A percentile compares a stretch with the other conserved stretches of the same genome.
Conservation (phyloP, 2,113 vertebrate genomes). For the Mellivora capensis region DNA sequence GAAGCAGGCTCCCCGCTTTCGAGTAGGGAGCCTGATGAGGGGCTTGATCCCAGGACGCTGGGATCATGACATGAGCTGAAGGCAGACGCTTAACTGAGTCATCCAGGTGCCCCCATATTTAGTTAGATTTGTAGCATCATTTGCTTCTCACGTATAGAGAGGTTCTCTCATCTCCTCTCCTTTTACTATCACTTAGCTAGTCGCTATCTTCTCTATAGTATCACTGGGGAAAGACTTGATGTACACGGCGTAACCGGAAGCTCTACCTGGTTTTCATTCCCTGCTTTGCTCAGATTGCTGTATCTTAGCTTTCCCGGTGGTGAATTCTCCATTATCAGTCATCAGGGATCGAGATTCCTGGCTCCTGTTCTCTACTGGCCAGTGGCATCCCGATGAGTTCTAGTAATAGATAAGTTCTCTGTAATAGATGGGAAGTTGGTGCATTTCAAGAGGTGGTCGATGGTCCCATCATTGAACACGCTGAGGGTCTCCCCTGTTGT, state of each 20-base stretch:
- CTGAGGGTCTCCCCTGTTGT: rapidly evolving
- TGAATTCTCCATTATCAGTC: neutral
- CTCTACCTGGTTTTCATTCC: neutral
- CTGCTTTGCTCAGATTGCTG: neutral
- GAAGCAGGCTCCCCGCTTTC: neutral
- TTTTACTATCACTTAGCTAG: neutral
- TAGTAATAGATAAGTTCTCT: neutral
- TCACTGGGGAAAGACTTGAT: neutral
- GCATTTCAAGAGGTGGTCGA: neutral
- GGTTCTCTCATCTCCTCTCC: neutral
- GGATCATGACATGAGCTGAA: neutral
- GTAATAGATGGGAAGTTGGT: neutral
- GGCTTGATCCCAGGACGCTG: neutral
- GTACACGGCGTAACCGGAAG: rapidly evolving
- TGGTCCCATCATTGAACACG: neutral
- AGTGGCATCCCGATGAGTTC: neutral
- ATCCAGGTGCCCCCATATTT: neutral
- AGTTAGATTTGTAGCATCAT: neutral
- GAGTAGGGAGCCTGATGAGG: neutral
- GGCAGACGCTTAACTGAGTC: neutral
- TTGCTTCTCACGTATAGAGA: neutral
- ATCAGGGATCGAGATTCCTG: neutral
- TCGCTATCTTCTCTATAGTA: neutral
- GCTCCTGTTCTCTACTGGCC: neutral
- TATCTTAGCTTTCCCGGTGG: neutral